These are phyloP conservation scores for Nycteola revayana DNA, from an alignment of 2,888 invertebrate genomes.

Conservation along the genomic window DNA sequence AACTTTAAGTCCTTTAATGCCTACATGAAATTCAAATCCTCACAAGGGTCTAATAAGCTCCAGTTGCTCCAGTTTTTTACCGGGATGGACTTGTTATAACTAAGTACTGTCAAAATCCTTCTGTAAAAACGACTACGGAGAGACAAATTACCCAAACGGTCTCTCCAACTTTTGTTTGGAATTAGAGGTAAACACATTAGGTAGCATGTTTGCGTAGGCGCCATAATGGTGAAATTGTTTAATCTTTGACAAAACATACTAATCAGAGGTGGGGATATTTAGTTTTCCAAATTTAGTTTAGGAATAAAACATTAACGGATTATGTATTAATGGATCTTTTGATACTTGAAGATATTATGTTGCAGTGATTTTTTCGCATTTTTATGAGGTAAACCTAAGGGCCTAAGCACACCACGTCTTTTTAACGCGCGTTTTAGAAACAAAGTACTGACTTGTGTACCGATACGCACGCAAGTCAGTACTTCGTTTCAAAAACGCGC, in stretches of 20 bases:
- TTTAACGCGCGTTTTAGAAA: too few relatives aligned
- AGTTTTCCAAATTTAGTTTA: constrained; percentile 54
- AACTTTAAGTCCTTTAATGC: constrained; percentile 34
- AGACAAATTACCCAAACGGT: constrained; percentile 48
- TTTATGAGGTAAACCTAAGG: too few relatives aligned
- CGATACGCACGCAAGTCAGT: too few relatives aligned
- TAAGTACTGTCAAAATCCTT: constrained; percentile 26
- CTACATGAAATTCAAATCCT: constrained; percentile 31
- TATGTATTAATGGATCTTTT: too few relatives aligned
- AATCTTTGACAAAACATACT: constrained; percentile 66
- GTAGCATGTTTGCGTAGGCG: constrained; percentile 72
- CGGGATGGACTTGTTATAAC: constrained; percentile 21
- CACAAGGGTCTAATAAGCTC: constrained; percentile 33
- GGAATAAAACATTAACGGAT: too few relatives aligned
- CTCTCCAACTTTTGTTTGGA: constrained; percentile 70
- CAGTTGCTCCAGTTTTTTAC: constrained; percentile 27
- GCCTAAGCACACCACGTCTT: too few relatives aligned
- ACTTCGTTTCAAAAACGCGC: too few relatives aligned
- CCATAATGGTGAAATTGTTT: constrained; percentile 62
- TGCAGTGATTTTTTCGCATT: too few relatives aligned
- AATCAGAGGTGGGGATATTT: constrained; percentile 63
- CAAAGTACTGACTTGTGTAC: too few relatives aligned
- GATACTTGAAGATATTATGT: too few relatives aligned
- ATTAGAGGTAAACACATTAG: constrained; percentile 77
- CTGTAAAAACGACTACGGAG: constrained; percentile 39